Percentiles rank a stretch among this genome's conserved stretches.
These are phyloP conservation scores for Vanessa tameamea DNA, from an alignment of 1,140 invertebrate species.

Conservation along the genomic window DNA sequence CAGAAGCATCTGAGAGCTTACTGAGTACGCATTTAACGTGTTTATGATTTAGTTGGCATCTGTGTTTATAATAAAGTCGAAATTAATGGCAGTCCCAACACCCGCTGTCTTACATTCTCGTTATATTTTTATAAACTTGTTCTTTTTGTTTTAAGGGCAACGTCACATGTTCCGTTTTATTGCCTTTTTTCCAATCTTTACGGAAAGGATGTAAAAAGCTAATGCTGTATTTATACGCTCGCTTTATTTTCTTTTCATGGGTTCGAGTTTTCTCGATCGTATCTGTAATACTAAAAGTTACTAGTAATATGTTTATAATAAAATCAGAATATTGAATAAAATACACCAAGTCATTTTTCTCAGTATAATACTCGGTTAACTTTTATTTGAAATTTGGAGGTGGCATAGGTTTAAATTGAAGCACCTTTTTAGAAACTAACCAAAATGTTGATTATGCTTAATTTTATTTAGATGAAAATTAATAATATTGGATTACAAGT, in stretches of 20 bases:
- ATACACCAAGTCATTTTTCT: too few relatives aligned
- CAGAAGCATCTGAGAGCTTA: slow-evolving; percentile 41
- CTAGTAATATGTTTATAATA: too few relatives aligned
- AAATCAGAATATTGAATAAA: too few relatives aligned
- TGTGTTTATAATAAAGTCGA: slow-evolving; percentile 75
- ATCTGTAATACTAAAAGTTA: neutral
- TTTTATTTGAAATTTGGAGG: too few relatives aligned
- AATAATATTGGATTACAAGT: too few relatives aligned
- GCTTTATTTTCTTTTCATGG: slow-evolving; percentile 2
- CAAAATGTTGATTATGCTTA: too few relatives aligned
- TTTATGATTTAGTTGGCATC: slow-evolving; percentile 70
- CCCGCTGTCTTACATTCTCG: slow-evolving; percentile 60
- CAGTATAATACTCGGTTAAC: too few relatives aligned
- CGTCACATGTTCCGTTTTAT: slow-evolving; percentile 64
- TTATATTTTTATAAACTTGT: slow-evolving; percentile 60
- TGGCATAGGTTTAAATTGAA: too few relatives aligned
- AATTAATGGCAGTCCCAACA: slow-evolving; percentile 61
- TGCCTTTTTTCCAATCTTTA: slow-evolving; percentile 44
- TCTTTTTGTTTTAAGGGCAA: slow-evolving; percentile 61
- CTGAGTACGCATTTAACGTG: slow-evolving; percentile 61
- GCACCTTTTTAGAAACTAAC: too few relatives aligned
- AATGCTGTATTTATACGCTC: slow-evolving; percentile 12
- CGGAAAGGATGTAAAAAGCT: slow-evolving; percentile 14
- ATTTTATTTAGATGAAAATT: too few relatives aligned
- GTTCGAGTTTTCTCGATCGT: neutral